Percentiles rank a stretch among this genome's conserved stretches.
These are phyloP conservation scores for Cinclus mexicanus DNA, from an alignment of 2,113 vertebrate genomes.

Conservation along the genomic window DNA sequence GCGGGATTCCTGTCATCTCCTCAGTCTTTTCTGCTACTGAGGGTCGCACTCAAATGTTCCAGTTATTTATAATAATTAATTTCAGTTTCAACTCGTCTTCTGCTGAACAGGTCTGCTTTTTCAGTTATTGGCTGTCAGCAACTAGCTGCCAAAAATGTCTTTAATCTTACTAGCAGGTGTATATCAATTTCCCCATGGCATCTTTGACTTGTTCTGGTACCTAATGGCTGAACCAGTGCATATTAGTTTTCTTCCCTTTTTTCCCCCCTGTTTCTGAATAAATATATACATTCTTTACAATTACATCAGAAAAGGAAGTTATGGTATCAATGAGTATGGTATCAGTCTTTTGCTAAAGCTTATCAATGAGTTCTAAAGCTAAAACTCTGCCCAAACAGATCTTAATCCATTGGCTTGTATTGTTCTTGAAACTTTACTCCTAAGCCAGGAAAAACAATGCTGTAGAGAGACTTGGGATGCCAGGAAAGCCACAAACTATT, in stretches of 20 bases:
- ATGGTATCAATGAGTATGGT: not conserved
- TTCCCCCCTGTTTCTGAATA: not conserved
- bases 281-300: not conserved
- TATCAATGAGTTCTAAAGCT: not conserved
- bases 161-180: not conserved
- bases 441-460: slow-evolving; percentile 23
- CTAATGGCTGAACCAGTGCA: not conserved
- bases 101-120: slow-evolving; percentile 24
- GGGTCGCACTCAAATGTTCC: slow-evolving; percentile 19
- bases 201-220: not conserved
- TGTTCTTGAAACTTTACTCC: slow-evolving; percentile 32
- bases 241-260: not conserved
- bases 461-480: not conserved
- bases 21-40: not conserved
- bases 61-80: slow-evolving; percentile 53
- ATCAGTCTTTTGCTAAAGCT: not conserved
- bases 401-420: not conserved
- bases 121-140: not conserved
- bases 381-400: not conserved
- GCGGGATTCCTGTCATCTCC: slow-evolving; percentile 10
- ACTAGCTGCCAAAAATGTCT: not conserved
- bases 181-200: not conserved
- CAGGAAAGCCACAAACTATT: slow-evolving; percentile 16
- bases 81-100: not conserved
- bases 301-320: not conserved